Percentiles rank a stretch among this genome's conserved stretches.
Evolutionary conservation across 2,113 vertebrate species (phyloP).

Genomic region (Cryptotis parvus): DNA sequence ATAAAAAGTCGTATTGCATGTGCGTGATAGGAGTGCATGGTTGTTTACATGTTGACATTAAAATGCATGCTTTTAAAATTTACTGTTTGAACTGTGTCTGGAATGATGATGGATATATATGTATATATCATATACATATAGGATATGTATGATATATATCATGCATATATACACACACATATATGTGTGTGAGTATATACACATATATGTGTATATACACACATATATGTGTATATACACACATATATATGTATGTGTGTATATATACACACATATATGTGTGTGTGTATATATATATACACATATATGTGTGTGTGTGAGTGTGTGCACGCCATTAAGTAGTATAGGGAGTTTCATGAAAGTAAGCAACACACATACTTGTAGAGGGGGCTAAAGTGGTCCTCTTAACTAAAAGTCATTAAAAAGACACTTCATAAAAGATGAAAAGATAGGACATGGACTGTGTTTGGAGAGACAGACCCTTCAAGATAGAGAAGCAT

Average conservation of each 20-base stretch:
- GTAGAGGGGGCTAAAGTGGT: background rate
- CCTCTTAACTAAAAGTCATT: background rate
- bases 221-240: too few species aligned
- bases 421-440: conserved; percentile 2
- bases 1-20: background rate
- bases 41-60: conserved; percentile 18
- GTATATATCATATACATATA: too few species aligned
- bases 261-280: too few species aligned
- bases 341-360: background rate
- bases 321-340: background rate
- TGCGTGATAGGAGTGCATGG: background rate
- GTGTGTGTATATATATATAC: too few species aligned
- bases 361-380: background rate
- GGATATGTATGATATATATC: too few species aligned
- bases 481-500: background rate
- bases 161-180: too few species aligned
- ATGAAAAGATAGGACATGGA: background rate
- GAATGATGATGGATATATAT: background rate
- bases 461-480: background rate
- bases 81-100: background rate
- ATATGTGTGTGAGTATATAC: too few species aligned
- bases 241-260: too few species aligned
- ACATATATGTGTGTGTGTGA: too few species aligned
- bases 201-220: too few species aligned
- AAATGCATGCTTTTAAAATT: conserved; percentile 19